Conservation (phyloP, 2,797 vertebrate genomes). For the Sciurus vulgaris region DNA sequence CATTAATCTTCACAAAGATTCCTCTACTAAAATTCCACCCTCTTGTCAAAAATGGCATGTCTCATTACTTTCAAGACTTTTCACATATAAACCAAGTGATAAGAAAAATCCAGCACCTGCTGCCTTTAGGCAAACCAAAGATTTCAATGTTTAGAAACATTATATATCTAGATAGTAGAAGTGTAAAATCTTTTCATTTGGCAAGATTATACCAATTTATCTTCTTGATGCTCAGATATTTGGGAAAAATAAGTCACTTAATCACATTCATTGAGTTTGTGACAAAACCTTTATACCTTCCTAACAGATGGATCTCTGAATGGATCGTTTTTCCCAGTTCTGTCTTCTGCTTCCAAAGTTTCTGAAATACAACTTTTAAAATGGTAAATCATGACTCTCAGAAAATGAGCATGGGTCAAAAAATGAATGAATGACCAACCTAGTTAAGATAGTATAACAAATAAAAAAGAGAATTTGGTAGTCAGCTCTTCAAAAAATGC, state of each 20-base stretch:
- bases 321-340: not conserved
- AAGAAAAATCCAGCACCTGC: constrained; percentile 46
- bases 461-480: not conserved
- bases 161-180: not conserved
- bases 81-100: constrained; percentile 52
- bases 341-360: not conserved
- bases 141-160: constrained; percentile 49
- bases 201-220: not conserved
- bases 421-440: not conserved
- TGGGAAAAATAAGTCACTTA: not conserved
- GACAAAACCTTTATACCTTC: not conserved
- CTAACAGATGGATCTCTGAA: not conserved
- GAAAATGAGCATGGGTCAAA: not conserved
- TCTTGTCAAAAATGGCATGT: constrained; percentile 23
- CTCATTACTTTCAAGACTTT: not conserved
- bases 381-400: not conserved
- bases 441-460: not conserved
- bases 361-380: not conserved
- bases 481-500: not conserved
- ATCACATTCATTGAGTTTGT: not conserved
- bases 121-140: constrained; percentile 64
- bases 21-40: not conserved
- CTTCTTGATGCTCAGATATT: not conserved
- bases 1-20: constrained; percentile 45
- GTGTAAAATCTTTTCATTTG: constrained; percentile 29